Conservation (phyloP, 2,888 invertebrate species). For the Eulithis prunata region DNA sequence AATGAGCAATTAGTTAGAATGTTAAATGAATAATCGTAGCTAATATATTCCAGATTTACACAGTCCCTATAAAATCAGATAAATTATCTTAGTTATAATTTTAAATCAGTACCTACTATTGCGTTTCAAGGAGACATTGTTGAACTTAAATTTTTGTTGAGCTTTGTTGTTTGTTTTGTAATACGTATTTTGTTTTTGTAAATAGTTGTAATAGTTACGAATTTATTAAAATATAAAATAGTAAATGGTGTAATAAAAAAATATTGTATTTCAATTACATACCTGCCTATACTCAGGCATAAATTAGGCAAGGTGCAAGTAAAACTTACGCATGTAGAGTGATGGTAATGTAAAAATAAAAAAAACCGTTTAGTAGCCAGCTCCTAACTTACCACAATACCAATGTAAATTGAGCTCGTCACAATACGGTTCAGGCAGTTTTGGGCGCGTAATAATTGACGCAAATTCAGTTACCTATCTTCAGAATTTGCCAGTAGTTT, state of each 20-base stretch:
- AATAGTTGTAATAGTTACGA: constrained; percentile 40
- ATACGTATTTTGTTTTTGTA: constrained; percentile 40
- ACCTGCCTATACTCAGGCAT: too few species aligned
- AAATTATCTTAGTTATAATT: not conserved
- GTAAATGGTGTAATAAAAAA: constrained; percentile 31
- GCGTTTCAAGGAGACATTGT: not conserved
- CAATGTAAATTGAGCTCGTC: too few species aligned
- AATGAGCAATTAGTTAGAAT: not conserved
- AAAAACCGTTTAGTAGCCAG: too few species aligned
- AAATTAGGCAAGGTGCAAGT: too few species aligned
- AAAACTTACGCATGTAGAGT: too few species aligned
- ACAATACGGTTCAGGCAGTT: too few species aligned
- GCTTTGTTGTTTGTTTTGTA: constrained; percentile 1
- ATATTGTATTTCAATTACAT: constrained; percentile 6
- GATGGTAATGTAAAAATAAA: too few species aligned
- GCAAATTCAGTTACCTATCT: too few species aligned
- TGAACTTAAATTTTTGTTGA: constrained; percentile 3
- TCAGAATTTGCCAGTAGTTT: too few species aligned
- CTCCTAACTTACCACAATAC: too few species aligned
- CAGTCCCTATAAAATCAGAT: not conserved
- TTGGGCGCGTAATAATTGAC: too few species aligned
- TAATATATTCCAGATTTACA: not conserved
- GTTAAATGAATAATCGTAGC: not conserved
- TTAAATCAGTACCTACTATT: not conserved
- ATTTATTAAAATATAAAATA: constrained; percentile 23